Evolutionary conservation across 2,888 invertebrate genomes (phyloP).

Genomic region (Drosophila subquinaria): DNA sequence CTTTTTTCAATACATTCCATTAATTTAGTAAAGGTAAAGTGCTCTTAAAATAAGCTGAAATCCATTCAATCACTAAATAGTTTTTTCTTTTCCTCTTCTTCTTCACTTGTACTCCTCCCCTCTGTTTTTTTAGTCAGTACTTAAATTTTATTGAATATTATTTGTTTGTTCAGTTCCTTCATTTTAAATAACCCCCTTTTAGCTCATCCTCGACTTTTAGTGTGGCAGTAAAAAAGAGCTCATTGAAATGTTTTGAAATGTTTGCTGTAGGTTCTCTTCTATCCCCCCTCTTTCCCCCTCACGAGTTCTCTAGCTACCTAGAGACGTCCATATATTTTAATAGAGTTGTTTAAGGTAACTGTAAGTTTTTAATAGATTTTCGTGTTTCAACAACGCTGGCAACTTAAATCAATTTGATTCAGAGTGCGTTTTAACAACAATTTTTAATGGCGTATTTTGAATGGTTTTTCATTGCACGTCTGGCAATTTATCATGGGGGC

Average conservation of each 20-base stretch:
- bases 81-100: not conserved
- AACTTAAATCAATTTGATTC: slow-evolving; percentile 76
- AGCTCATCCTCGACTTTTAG: slow-evolving; percentile 36
- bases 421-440: slow-evolving; percentile 44
- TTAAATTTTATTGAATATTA: slow-evolving; percentile 55
- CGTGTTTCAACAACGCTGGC: slow-evolving; percentile 61
- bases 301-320: not conserved
- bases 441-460: slow-evolving; percentile 72
- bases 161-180: slow-evolving; percentile 54
- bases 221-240: slow-evolving; percentile 47
- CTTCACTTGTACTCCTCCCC: not conserved
- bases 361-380: slow-evolving; percentile 70
- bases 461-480: slow-evolving; percentile 67
- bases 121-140: slow-evolving; percentile 27
- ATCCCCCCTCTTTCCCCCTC: not conserved
- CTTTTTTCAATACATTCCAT: not conserved
- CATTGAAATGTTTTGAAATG: slow-evolving; percentile 66
- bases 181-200: slow-evolving; percentile 47
- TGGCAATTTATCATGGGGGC: slow-evolving; percentile 69
- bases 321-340: slow-evolving; percentile 46
- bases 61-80: slow-evolving; percentile 12
- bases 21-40: slow-evolving; percentile 4
- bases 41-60: slow-evolving; percentile 19
- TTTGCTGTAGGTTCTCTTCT: slow-evolving; percentile 36
- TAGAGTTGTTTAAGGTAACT: slow-evolving; percentile 73